Base-by-base conservation (phyloP, 2,113 vertebrate species). In the Kryptolebias marmoratus region DNA sequence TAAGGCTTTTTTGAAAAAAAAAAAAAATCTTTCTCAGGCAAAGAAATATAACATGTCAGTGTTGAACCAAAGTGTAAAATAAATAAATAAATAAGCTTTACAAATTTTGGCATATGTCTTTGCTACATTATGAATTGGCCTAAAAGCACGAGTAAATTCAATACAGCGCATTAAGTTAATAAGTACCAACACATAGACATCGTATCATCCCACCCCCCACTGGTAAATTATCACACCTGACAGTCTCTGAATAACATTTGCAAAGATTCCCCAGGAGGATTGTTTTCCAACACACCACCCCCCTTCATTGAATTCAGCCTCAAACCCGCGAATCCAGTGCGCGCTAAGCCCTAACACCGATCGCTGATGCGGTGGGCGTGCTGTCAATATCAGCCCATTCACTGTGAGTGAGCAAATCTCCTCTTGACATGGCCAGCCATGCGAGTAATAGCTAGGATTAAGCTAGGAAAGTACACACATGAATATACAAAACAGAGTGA, bases 391-490 rank as follows among this genome's bases (percentile, higher is more conserved):
- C 88, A 83, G 90, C 88, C 84, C 87, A 85, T 91, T 88, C 87
- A 88, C 87, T 80, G 86, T 68, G 87, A 90, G 85, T 83, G 86
- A 92, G 85, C 87, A 91, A 89, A 90, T 87, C 89, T 90, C 88
- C 86, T 74, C 84, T 87, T 87, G 90, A 91, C 88, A 90, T 75
- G 90, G 83, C 78, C 86, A 87, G 88, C 90, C 90, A 91, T 91
- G 85, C 85, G 89, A 87, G 88, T 92, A 91, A 90, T 90, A 91
- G 90, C 86, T 89, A 83, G 88, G 90, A 91, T 93, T 93, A 91
- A 90, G 90, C 91, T 87, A 89, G 91, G 88, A 88, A 89, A 83
- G 90, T 87, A 90, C 89, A 89, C 88, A 90, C 91, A 87, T 92
- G 89, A 91, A 91, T 92, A 91, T 91, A 89, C 89, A 91, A 91